Percentiles rank a stretch among this genome's conserved stretches.
Evolutionary conservation across 2,113 vertebrate species (phyloP).

Genomic region (Isurus oxyrinchus): DNA sequence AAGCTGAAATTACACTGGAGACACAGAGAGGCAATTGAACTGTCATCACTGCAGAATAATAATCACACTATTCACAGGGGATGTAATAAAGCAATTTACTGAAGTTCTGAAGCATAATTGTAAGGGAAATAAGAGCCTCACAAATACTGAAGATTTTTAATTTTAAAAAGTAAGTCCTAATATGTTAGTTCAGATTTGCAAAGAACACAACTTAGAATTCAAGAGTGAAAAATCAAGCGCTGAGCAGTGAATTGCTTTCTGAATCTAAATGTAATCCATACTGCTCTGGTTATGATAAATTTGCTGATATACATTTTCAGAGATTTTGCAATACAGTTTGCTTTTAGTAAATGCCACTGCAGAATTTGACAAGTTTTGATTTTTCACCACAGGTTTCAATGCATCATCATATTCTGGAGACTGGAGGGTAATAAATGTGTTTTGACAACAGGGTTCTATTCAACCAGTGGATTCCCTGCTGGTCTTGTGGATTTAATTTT

Average conservation of each 20-base stretch:
- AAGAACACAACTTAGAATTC: neutral
- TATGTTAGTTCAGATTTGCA: neutral
- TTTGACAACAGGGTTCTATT: neutral
- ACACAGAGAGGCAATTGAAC: neutral
- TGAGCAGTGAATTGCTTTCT: neutral
- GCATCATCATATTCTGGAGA: neutral
- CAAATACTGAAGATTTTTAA: slow-evolving; percentile 1
- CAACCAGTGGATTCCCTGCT: neutral
- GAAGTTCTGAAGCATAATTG: neutral
- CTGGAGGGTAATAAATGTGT: neutral
- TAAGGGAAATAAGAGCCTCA: neutral
- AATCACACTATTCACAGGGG: neutral
- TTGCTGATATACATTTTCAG: neutral
- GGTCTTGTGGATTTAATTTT: neutral
- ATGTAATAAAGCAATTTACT: neutral
- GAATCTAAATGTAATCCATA: neutral
- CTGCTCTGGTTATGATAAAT: neutral
- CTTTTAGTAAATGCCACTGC: neutral
- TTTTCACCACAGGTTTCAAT: neutral
- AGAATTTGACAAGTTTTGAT: slow-evolving; percentile 4
- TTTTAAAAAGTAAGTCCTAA: neutral
- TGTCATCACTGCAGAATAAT: neutral
- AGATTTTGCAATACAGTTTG: neutral
- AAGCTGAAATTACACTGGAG: neutral
- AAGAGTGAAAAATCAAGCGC: neutral